Percentiles rank a stretch among this genome's conserved stretches.
Evolutionary conservation across 1,140 invertebrate species (phyloP).

Genomic region (Drosophila jambulina): DNA sequence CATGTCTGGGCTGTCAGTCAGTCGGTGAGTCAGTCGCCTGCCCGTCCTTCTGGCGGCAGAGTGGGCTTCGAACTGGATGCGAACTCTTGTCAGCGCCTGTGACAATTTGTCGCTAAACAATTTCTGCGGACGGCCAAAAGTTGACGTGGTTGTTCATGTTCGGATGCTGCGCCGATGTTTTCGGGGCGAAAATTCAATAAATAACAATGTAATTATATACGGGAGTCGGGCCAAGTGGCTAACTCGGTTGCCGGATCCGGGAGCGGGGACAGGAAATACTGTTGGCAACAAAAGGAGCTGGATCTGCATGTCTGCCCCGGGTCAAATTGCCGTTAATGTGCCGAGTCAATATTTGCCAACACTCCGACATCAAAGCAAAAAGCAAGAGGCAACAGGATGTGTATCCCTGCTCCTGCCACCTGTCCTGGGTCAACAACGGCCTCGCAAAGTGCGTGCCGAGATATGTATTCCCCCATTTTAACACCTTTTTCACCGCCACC

Average conservation of each 20-base stretch:
- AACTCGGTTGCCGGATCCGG: constrained; percentile 43
- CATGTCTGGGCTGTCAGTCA: constrained; percentile 46
- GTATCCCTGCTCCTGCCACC: constrained; percentile 49
- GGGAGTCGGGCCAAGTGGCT: constrained; percentile 45
- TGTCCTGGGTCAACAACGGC: constrained; percentile 59
- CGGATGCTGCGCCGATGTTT: constrained; percentile 9
- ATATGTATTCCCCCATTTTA: constrained; percentile 29
- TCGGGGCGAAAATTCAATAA: constrained; percentile 73
- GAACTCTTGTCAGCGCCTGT: constrained; percentile 67
- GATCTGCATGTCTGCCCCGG: constrained; percentile 42
- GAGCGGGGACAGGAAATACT: constrained; percentile 17
- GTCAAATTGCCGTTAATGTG: constrained; percentile 67
- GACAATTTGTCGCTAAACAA: constrained; percentile 83
- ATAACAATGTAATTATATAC: constrained; percentile 81
- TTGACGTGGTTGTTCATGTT: constrained; percentile 61
- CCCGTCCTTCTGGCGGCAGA: constrained; percentile 3
- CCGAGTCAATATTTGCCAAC: constrained; percentile 67
- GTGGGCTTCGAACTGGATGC: constrained; percentile 37
- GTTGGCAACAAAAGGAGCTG: constrained; percentile 36
- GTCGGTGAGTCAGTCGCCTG: constrained; percentile 7
- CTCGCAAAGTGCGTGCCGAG: constrained; percentile 34
- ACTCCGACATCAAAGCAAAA: constrained; percentile 68
- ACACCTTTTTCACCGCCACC: constrained; percentile 37
- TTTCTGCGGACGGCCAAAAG: constrained; percentile 54
- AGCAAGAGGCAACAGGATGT: constrained; percentile 30